These are phyloP conservation scores for Perognathus longimembris DNA, from an alignment of 2,113 vertebrate species.

Conservation along the genomic window DNA sequence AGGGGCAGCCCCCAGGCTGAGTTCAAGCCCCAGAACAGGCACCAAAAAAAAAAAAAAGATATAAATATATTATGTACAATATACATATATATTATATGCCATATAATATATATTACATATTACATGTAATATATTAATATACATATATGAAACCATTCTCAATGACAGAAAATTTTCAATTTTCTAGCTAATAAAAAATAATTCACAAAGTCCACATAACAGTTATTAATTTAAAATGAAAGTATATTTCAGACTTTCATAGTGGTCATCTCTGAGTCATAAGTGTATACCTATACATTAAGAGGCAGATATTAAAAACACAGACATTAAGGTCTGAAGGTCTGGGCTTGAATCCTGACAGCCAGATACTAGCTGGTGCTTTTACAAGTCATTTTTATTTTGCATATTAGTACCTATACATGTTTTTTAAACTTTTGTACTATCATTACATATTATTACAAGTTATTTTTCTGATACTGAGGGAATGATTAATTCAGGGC, in stretches of 20 bases:
- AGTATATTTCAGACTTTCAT: background rate
- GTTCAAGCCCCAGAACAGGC: no score
- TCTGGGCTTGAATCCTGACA: background rate
- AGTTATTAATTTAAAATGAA: background rate
- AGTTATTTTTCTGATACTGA: no score
- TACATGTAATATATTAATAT: no score
- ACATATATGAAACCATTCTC: no score
- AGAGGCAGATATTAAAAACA: background rate
- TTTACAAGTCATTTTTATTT: constrained; percentile 45
- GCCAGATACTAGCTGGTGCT: background rate
- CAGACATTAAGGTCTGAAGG: background rate
- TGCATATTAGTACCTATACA: background rate
- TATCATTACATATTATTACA: background rate
- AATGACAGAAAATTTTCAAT: constrained; percentile 22
- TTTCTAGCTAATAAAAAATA: constrained; percentile 33
- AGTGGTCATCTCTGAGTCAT: constrained; percentile 22
- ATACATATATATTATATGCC: no score
- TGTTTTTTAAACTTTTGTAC: background rate
- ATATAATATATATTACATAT: no score
- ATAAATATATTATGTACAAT: no score
- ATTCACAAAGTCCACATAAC: background rate
- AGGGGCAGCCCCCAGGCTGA: no score
- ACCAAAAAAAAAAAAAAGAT: no score
- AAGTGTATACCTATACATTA: background rate
- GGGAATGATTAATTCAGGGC: no score